These are phyloP conservation scores for Falco novaeseelandiae DNA, from an alignment of 2,797 vertebrate species.

Conservation along the genomic window DNA sequence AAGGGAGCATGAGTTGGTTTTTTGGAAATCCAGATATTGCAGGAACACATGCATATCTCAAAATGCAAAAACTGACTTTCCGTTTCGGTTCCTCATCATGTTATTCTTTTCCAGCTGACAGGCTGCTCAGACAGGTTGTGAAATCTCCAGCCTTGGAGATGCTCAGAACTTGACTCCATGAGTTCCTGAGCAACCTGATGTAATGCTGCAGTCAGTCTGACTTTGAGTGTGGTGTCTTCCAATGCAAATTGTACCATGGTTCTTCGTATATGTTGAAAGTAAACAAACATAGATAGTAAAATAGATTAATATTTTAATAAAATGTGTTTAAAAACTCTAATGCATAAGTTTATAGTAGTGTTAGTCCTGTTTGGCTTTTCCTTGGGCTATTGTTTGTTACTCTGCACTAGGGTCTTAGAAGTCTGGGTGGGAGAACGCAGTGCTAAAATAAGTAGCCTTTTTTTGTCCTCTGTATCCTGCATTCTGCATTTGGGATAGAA, in stretches of 20 bases:
- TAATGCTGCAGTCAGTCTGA: background rate
- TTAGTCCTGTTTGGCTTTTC: background rate
- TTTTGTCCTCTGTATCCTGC: background rate
- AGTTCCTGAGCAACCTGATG: background rate
- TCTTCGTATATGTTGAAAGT: background rate
- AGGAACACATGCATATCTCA: background rate
- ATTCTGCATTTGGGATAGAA: background rate
- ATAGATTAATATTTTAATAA: background rate
- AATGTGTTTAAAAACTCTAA: background rate
- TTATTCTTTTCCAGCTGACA: background rate
- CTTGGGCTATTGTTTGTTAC: background rate
- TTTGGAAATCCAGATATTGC: background rate
- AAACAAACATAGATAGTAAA: background rate
- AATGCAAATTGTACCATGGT: background rate
- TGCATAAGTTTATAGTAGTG: background rate
- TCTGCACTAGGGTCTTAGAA: background rate
- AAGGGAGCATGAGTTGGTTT: background rate
- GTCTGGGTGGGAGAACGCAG: background rate
- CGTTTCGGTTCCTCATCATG: background rate
- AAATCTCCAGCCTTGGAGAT: background rate
- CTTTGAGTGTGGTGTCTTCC: background rate
- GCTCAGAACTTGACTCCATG: background rate
- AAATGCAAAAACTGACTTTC: background rate
- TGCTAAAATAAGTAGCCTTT: background rate
- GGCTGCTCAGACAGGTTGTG: background rate